These are phyloP conservation scores for Macroglossus sobrinus DNA, from an alignment of 2,113 vertebrate genomes.

Conservation along the genomic window DNA sequence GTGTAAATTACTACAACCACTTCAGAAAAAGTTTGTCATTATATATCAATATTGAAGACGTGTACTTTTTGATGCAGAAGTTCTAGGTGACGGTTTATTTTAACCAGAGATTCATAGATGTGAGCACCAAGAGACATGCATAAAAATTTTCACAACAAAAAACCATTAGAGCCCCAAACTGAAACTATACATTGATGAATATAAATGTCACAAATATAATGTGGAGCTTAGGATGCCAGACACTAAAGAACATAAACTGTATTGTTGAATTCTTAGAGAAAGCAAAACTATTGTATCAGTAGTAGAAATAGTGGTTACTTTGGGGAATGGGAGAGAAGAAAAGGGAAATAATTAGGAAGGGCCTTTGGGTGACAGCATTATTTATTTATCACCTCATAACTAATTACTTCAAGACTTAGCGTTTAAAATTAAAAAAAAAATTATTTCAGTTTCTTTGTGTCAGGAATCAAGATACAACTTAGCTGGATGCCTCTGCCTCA, in stretches of 20 bases:
- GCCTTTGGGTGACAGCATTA: background rate
- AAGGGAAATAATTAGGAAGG: background rate
- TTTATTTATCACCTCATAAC: background rate
- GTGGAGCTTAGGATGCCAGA: background rate
- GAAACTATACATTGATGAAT: slow-evolving; percentile 5
- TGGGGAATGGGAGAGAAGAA: background rate
- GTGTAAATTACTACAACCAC: background rate
- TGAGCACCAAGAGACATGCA: background rate
- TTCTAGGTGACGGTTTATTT: background rate
- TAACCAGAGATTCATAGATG: background rate
- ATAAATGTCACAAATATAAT: background rate
- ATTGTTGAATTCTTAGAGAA: background rate
- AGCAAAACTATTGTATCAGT: background rate
- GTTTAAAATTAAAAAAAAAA: background rate
- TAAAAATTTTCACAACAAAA: background rate
- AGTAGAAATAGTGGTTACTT: background rate
- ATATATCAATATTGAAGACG: background rate
- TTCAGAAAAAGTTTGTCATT: background rate
- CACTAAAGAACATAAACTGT: background rate
- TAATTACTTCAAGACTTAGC: background rate
- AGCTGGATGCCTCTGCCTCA: background rate
- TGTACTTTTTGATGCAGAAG: background rate
- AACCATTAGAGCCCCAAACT: background rate
- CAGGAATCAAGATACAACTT: background rate
- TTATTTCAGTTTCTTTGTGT: background rate